Conservation (phyloP, 2,113 vertebrate genomes). For the Eolophus roseicapilla region DNA sequence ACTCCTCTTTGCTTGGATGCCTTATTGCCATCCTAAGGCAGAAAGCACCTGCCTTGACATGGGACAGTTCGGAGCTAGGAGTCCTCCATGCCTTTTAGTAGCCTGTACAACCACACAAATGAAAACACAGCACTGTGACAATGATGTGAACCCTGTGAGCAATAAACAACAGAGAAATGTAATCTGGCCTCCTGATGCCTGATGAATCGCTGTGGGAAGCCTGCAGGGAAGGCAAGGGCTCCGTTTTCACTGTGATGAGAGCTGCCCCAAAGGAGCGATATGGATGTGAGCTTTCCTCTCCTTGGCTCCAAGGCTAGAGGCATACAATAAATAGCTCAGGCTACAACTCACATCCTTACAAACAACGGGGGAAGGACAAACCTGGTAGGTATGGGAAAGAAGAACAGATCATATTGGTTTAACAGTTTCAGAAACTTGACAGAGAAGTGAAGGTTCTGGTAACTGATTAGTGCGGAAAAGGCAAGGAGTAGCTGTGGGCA, state of each 20-base stretch:
- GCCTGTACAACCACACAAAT: neutral
- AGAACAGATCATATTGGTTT: neutral
- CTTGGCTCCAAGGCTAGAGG: conserved; percentile 31
- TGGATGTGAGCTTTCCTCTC: conserved; percentile 19
- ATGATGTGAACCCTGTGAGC: conserved; percentile 34
- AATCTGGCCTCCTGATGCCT: neutral
- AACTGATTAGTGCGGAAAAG: neutral
- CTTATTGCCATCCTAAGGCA: neutral
- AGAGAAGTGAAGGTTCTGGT: conserved; percentile 3
- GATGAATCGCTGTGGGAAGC: neutral
- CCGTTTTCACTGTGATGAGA: neutral
- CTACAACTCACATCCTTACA: conserved; percentile 19
- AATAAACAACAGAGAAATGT: neutral
- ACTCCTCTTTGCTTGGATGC: neutral
- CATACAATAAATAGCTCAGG: conserved; percentile 50
- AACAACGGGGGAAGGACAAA: neutral
- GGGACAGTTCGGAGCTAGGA: neutral
- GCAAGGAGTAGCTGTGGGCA: neutral
- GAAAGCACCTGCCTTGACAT: neutral
- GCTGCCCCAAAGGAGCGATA: conserved; percentile 41
- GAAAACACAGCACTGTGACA: neutral
- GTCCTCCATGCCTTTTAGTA: neutral
- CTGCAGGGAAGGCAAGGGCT: neutral
- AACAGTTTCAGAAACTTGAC: neutral
- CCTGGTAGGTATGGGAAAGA: neutral